Conservation (phyloP, 2,797 vertebrate genomes). For the Acrocephalus scirpaceus region DNA sequence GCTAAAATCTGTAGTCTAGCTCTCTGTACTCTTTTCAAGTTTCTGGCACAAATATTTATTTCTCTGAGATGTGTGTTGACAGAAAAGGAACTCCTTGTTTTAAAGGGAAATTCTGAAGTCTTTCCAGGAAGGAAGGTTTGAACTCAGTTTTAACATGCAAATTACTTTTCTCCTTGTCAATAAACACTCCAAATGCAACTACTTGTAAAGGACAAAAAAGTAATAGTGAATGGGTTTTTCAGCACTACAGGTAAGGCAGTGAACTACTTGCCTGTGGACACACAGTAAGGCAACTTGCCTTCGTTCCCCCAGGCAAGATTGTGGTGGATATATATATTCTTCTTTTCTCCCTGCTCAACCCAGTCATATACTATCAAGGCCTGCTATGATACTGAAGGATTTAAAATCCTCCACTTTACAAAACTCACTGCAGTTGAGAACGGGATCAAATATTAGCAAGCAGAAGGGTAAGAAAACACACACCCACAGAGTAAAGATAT, state of each 20-base stretch:
- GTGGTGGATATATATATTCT: not conserved
- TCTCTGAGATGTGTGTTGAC: not conserved
- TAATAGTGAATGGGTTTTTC: not conserved
- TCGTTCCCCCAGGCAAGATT: not conserved
- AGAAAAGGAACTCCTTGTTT: not conserved
- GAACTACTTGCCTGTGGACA: not conserved
- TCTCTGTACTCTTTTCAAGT: not conserved
- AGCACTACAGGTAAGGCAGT: not conserved
- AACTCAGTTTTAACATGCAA: not conserved
- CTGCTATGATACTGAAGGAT: not conserved
- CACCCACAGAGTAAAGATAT: not conserved
- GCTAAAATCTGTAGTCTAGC: not conserved
- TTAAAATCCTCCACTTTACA: not conserved
- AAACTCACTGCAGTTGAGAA: not conserved
- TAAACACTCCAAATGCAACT: not conserved
- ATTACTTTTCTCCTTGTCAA: not conserved
- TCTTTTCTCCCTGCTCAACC: not conserved
- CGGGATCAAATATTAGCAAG: not conserved
- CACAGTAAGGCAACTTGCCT: not conserved
- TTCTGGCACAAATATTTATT: not conserved
- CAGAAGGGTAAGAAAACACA: not conserved
- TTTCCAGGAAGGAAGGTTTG: not conserved
- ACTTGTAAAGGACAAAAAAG: not conserved
- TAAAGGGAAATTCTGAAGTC: not conserved
- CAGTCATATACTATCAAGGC: not conserved